Conservation (phyloP, 1,140 invertebrate genomes). For the Choristoneura fumiferana region DNA sequence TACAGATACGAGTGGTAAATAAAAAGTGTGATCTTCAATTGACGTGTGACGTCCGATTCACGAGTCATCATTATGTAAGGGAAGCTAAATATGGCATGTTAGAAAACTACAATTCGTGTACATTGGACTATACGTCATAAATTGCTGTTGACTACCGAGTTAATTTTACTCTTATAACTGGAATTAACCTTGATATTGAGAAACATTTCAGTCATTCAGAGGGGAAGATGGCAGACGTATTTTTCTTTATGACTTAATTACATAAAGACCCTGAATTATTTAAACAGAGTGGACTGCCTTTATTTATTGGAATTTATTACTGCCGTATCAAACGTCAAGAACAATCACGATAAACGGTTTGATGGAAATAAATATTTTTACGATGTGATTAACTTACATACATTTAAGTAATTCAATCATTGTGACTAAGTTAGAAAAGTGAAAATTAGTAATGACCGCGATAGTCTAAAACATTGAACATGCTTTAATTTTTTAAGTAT, state of each 20-base stretch:
- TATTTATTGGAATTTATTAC: slow-evolving; percentile 8
- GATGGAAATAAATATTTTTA: not conserved
- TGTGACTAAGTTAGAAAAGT: too few species aligned
- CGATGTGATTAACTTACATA: not conserved
- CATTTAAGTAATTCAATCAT: too few species aligned
- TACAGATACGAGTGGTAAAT: slow-evolving; percentile 2
- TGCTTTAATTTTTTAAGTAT: too few species aligned
- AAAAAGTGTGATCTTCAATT: slow-evolving; percentile 11
- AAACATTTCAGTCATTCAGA: too few species aligned
- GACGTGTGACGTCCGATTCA: not conserved
- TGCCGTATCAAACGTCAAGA: not conserved
- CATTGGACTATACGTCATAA: too few species aligned
- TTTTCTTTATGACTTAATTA: slow-evolving; percentile 6
- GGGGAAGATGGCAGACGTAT: not conserved
- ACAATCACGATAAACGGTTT: not conserved
- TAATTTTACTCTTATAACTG: too few species aligned
- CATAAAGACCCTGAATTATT: not conserved
- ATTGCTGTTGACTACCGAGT: too few species aligned
- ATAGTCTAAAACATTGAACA: too few species aligned
- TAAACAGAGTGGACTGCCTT: not conserved
- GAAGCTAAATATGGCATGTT: not conserved
- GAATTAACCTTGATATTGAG: too few species aligned
- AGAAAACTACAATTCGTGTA: too few species aligned
- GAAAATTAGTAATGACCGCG: too few species aligned
- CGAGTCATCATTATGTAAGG: slow-evolving; percentile 1